phyloP scores from a whole-genome alignment of 2,888 invertebrate species.

The Lissonota sp. region DNA sequence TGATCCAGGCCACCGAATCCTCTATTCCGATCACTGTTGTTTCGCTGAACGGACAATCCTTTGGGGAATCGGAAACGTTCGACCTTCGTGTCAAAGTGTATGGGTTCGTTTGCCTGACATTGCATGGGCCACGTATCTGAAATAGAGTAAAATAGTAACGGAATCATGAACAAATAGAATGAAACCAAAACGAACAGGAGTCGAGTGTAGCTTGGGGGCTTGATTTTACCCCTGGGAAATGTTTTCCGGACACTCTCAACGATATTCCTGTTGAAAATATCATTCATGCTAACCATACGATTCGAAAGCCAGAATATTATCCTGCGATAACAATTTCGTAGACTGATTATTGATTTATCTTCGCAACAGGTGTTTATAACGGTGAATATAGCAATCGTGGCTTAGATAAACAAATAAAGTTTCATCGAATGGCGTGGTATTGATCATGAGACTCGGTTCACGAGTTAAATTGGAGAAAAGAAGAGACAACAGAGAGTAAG shows the following conservation, averaged over 20 bases:
- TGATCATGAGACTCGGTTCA: too few relatives aligned
- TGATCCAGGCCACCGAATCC: slow-evolving; percentile 31
- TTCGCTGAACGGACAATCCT: slow-evolving; percentile 46
- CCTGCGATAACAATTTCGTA: too few relatives aligned
- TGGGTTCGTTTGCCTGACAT: slow-evolving; percentile 15
- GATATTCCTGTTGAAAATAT: slow-evolving; percentile 1
- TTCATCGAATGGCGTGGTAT: too few relatives aligned
- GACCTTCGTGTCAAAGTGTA: slow-evolving; percentile 4
- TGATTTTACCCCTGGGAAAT: slow-evolving; percentile 25
- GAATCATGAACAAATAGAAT: slow-evolving; percentile 23
- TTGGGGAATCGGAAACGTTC: slow-evolving; percentile 42
- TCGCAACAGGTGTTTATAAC: too few relatives aligned
- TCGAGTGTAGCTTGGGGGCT: background rate
- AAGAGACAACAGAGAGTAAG: background rate
- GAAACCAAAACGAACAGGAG: slow-evolving; percentile 11
- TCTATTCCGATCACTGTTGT: slow-evolving; percentile 33
- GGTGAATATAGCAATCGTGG: too few relatives aligned
- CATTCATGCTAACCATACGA: too few relatives aligned
- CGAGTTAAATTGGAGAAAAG: slow-evolving; percentile 12
- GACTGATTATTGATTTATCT: too few relatives aligned
- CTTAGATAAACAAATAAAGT: too few relatives aligned
- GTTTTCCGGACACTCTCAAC: slow-evolving; percentile 13
- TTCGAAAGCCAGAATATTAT: too few relatives aligned
- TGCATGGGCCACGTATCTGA: background rate
- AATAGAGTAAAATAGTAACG: background rate